A percentile compares a stretch with the other conserved stretches of the same genome.
These are phyloP conservation scores for Ophonus ardosiacus DNA, from an alignment of 2,888 invertebrate genomes.

Conservation along the genomic window DNA sequence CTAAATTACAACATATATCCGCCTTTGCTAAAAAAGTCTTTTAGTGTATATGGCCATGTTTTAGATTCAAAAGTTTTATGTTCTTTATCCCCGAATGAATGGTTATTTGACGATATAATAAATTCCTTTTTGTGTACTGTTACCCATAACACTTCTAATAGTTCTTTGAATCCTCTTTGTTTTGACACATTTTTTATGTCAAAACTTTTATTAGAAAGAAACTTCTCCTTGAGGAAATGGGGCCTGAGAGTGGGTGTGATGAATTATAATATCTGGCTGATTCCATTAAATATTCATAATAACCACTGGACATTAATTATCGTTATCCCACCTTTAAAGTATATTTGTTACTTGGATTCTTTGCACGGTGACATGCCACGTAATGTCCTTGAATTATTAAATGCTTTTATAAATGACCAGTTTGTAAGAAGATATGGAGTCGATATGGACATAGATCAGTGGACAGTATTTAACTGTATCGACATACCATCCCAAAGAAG, in stretches of 20 bases:
- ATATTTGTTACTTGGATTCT: slow-evolving; percentile 19
- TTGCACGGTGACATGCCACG: too few relatives aligned
- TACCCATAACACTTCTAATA: not conserved
- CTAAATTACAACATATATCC: not conserved
- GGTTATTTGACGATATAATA: slow-evolving; percentile 12
- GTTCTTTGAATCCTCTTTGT: not conserved
- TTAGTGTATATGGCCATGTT: not conserved
- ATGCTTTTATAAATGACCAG: too few relatives aligned
- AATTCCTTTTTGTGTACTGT: slow-evolving; percentile 10
- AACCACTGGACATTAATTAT: slow-evolving; percentile 11
- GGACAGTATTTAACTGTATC: not conserved
- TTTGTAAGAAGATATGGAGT: too few relatives aligned
- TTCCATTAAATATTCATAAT: not conserved
- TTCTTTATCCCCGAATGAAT: not conserved
- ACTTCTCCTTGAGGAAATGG: not conserved
- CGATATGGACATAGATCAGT: too few relatives aligned
- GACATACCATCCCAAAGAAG: slow-evolving; percentile 1
- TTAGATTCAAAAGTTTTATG: not conserved
- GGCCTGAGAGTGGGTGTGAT: not conserved
- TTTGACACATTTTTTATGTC: slow-evolving; percentile 11
- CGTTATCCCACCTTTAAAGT: not conserved
- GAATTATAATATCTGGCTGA: not conserved
- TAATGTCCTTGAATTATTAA: too few relatives aligned
- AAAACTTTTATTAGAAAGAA: not conserved
- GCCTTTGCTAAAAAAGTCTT: not conserved